phyloP scores from a whole-genome alignment of 2,113 vertebrate species.

The Pseudonaja textilis region DNA sequence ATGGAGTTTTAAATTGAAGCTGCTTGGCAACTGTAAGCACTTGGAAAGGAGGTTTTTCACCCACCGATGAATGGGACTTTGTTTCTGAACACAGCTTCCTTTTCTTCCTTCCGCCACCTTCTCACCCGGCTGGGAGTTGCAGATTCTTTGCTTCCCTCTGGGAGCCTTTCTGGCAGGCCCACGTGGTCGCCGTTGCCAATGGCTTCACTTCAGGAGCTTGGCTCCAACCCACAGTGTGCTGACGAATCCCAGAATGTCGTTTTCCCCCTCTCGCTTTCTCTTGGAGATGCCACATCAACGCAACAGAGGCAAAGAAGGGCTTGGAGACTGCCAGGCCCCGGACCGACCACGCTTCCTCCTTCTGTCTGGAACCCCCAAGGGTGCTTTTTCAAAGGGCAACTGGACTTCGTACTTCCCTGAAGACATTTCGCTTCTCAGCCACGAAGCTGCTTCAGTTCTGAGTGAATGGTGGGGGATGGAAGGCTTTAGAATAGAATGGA shows the following conservation, averaged over 20 bases:
- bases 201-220: conserved; percentile 9
- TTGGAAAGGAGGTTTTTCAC: background rate
- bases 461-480: background rate
- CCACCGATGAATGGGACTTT: background rate
- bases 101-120: conserved; percentile 22
- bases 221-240: conserved; percentile 15
- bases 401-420: background rate
- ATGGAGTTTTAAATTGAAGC: conserved; percentile 9
- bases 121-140: conserved; percentile 17
- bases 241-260: background rate
- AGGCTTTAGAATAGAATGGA: too few species aligned
- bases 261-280: background rate
- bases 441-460: background rate
- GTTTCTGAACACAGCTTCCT: background rate
- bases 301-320: background rate
- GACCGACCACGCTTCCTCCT: background rate
- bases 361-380: too few species aligned
- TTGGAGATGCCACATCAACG: background rate
- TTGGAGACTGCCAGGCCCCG: background rate
- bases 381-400: background rate
- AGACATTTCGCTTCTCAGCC: background rate
- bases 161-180: conserved; percentile 3
- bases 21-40: conserved; percentile 24
- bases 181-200: fast-evolving
- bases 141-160: background rate